Percentiles rank a stretch among this genome's conserved stretches.
Conservation (phyloP, 2,113 vertebrate species). For the Hystrix cristata region DNA sequence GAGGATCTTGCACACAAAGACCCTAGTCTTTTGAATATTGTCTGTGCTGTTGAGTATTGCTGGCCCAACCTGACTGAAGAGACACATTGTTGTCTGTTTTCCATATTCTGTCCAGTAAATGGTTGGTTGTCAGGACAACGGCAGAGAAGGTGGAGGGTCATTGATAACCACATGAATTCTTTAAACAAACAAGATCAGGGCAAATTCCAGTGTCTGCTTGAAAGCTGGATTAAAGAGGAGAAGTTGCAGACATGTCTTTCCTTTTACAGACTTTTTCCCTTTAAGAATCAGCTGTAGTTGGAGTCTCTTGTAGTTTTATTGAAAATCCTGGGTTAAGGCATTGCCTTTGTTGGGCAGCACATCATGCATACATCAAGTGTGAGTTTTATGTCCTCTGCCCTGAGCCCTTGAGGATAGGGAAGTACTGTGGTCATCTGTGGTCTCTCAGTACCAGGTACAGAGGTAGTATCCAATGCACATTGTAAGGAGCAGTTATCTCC, state of each 20-base stretch:
- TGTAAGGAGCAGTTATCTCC: background rate
- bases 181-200: constrained; percentile 81
- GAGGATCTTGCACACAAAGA: constrained; percentile 45
- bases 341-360: background rate
- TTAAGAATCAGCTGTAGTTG: constrained; percentile 13
- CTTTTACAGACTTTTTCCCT: constrained; percentile 80
- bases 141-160: constrained; percentile 79
- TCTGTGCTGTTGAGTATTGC: constrained; percentile 64
- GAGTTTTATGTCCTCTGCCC: background rate
- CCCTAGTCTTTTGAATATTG: constrained; percentile 78
- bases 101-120: constrained; percentile 81
- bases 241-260: constrained; percentile 84
- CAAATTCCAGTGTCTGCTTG: constrained; percentile 77
- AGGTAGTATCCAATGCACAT: accelerated
- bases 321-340: background rate
- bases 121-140: constrained; percentile 83
- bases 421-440: background rate
- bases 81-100: constrained; percentile 74
- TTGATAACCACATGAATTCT: constrained; percentile 82
- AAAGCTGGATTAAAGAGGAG: constrained; percentile 83
- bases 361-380: background rate
- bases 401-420: background rate
- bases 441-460: background rate
- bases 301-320: background rate
- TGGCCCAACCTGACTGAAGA: constrained; percentile 70